Conservation (phyloP, 53 echinoderm and acorn worm species). For the Holothuria leucospilota region DNA sequence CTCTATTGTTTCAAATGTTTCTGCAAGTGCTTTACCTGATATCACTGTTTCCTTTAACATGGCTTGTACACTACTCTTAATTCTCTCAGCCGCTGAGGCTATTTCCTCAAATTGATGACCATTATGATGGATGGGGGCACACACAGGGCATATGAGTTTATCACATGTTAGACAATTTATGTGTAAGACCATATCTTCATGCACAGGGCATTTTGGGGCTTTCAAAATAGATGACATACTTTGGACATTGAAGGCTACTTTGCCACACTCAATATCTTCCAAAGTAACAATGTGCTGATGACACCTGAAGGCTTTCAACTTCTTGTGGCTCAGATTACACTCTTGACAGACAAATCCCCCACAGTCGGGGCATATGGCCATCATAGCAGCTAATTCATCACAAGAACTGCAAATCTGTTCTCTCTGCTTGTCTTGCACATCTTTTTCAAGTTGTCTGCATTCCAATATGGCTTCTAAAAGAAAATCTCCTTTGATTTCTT, state of each 20-base stretch:
- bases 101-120: constrained; percentile 4
- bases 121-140: background rate
- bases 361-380: background rate
- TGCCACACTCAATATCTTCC: background rate
- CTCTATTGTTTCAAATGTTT: background rate
- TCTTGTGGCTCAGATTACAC: background rate
- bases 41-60: background rate
- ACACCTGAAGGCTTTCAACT: background rate
- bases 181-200: constrained; percentile 3
- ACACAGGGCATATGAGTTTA: background rate
- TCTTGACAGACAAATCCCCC: background rate
- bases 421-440: background rate
- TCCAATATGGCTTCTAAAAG: background rate
- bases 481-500: background rate
- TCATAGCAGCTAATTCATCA: background rate
- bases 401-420: background rate
- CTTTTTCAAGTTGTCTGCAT: background rate
- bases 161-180: background rate
- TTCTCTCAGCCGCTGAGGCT: background rate
- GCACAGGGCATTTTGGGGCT: background rate
- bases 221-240: background rate
- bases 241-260: background rate
- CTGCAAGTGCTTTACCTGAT: background rate
- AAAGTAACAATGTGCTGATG: background rate
- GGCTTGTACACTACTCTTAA: background rate